Evolutionary conservation across 2,888 invertebrate genomes (phyloP).

Genomic region (Leuctra nigra): DNA sequence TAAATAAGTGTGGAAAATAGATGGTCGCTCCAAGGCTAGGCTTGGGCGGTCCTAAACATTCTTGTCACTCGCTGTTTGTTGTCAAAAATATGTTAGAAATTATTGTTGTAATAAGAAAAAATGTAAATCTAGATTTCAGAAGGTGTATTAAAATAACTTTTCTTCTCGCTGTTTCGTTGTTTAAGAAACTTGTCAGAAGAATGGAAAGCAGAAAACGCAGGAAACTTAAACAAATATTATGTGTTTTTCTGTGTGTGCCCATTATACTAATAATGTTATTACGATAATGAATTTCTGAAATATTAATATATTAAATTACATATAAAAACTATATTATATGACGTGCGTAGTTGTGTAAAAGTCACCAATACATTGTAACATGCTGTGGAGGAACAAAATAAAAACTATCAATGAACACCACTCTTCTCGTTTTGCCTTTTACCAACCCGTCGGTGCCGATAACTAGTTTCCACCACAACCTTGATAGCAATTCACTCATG

Average conservation of each 20-base stretch:
- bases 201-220: conserved; percentile 28
- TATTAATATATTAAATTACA: conserved; percentile 19
- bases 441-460: not conserved
- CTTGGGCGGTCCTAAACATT: conserved; percentile 19
- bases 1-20: conserved; percentile 16
- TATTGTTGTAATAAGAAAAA: conserved; percentile 20
- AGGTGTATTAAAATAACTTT: conserved; percentile 19
- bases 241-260: conserved; percentile 22
- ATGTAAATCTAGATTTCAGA: conserved; percentile 22
- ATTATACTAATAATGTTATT: not conserved
- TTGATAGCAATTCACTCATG: not conserved
- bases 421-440: too few species aligned
- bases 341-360: conserved; percentile 17
- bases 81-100: conserved; percentile 21
- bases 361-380: conserved; percentile 23
- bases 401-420: conserved; percentile 23
- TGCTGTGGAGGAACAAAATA: conserved; percentile 27
- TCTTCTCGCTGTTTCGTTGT: conserved; percentile 26
- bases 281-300: not conserved
- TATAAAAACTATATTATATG: too few species aligned
- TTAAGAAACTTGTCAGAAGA: conserved; percentile 15
- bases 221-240: conserved; percentile 20
- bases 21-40: conserved; percentile 16
- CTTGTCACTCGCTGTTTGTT: conserved; percentile 27
- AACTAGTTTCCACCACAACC: not conserved